A percentile compares a stretch with the other conserved stretches of the same genome.
These are phyloP conservation scores for Grallaria varia DNA, from an alignment of 2,113 vertebrate species.

Conservation along the genomic window DNA sequence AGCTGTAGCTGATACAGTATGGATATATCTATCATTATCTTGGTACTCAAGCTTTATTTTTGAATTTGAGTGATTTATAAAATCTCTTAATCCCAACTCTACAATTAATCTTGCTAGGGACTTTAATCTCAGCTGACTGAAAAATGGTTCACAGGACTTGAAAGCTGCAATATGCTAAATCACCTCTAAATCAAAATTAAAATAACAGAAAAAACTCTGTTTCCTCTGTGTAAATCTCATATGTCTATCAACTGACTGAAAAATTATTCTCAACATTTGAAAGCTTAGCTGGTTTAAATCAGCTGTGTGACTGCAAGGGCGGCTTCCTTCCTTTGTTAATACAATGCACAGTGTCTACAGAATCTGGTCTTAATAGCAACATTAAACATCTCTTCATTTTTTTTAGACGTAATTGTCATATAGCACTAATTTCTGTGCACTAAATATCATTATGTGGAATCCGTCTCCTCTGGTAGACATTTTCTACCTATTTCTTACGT, in stretches of 20 bases:
- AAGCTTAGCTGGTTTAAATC: neutral
- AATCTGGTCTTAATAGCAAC: neutral
- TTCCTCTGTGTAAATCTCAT: conserved; percentile 17
- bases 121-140: conserved; percentile 50
- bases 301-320: neutral
- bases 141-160: conserved; percentile 20
- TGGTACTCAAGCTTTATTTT: conserved; percentile 38
- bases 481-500: neutral
- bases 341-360: neutral
- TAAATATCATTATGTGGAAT: neutral
- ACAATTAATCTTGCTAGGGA: conserved; percentile 48
- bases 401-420: neutral
- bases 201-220: conserved; percentile 41
- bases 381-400: neutral
- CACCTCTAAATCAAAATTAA: conserved; percentile 51
- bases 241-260: neutral
- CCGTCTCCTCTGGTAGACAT: neutral
- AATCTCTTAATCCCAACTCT: conserved; percentile 54
- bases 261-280: neutral
- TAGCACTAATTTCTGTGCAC: neutral
- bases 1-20: conserved; percentile 30
- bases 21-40: conserved; percentile 24
- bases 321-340: neutral
- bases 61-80: conserved; percentile 53
- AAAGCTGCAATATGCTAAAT: conserved; percentile 44